Evolutionary conservation across 2,888 invertebrate genomes (phyloP).

Genomic region (Labia minor): DNA sequence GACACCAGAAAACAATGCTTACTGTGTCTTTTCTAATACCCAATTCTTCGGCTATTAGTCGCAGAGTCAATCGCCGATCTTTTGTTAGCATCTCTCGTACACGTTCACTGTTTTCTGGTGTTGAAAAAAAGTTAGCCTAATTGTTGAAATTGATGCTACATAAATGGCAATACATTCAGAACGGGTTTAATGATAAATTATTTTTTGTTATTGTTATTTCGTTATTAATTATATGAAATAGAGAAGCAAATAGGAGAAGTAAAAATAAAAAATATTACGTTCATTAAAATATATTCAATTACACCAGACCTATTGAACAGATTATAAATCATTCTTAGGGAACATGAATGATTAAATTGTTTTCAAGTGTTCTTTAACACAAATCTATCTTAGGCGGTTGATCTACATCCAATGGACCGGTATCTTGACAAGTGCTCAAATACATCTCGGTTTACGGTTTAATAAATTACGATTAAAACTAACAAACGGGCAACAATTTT

Average conservation of each 20-base stretch:
- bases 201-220: no score
- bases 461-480: conserved; percentile 1
- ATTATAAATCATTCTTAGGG: not conserved
- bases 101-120: no score
- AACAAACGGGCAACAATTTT: not conserved
- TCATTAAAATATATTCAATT: not conserved
- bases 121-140: no score
- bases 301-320: not conserved
- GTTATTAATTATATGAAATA: not conserved
- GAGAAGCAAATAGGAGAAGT: not conserved
- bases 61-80: no score
- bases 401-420: not conserved
- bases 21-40: no score
- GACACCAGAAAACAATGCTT: no score
- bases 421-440: not conserved
- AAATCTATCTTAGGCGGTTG: not conserved
- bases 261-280: not conserved
- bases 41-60: no score
- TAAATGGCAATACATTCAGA: no score
- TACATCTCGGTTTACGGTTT: not conserved
- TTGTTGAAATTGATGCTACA: no score
- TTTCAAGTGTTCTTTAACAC: not conserved
- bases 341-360: not conserved
- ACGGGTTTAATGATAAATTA: no score
- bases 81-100: no score